A percentile compares a stretch with the other conserved stretches of the same genome.
Conservation (phyloP, 2,113 vertebrate species). For the Phalacrocorax aristotelis region DNA sequence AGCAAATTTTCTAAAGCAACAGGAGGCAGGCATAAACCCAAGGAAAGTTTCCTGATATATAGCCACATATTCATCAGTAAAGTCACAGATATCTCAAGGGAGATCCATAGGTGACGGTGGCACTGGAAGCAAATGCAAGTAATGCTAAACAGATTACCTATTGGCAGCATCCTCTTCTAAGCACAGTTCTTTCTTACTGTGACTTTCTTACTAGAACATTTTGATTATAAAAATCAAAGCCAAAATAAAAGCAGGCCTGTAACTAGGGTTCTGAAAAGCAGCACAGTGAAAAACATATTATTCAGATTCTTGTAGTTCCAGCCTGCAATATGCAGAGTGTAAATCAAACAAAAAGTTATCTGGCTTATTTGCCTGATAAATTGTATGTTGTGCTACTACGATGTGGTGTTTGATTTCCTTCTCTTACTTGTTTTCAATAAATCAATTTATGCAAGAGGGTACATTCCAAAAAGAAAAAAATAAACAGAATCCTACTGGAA, state of each 20-base stretch:
- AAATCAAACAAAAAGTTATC: neutral
- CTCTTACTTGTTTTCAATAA: neutral
- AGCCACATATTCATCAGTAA: neutral
- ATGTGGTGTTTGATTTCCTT: neutral
- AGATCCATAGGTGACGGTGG: neutral
- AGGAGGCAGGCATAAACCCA: neutral
- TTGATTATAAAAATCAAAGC: neutral
- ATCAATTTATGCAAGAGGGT: neutral
- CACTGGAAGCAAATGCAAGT: neutral
- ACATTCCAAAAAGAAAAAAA: neutral
- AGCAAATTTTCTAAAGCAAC: neutral
- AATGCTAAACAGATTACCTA: neutral
- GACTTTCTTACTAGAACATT: neutral
- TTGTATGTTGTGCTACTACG: neutral
- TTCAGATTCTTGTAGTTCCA: neutral
- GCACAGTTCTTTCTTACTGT: neutral
- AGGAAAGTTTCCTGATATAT: neutral
- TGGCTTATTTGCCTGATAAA: neutral
- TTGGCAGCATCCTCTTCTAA: neutral
- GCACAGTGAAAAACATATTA: neutral
- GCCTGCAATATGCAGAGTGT: neutral
- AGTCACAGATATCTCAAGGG: neutral
- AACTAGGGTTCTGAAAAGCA: neutral
- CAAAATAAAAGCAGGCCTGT: neutral
- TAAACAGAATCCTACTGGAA: neutral